phyloP scores from a whole-genome alignment of 1,140 invertebrate species.

The Lepidurus apus region DNA sequence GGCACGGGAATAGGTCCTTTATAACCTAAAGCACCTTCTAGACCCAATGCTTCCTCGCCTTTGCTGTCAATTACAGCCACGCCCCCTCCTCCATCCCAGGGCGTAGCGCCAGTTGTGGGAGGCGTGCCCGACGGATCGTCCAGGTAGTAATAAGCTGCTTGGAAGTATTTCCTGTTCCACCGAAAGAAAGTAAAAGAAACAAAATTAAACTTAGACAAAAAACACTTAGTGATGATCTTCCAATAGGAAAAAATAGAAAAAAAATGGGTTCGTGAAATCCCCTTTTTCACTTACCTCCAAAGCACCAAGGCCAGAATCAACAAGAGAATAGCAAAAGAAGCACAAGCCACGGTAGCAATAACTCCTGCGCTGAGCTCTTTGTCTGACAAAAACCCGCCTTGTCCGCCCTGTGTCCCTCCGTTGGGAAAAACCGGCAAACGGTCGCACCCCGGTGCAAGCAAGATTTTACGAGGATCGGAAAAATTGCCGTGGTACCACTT shows the following conservation, averaged over 20 bases:
- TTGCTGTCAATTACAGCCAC: slow-evolving; percentile 27
- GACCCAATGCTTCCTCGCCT: slow-evolving; percentile 4
- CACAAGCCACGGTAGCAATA: slow-evolving; percentile 66
- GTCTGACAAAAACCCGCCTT: slow-evolving; percentile 46
- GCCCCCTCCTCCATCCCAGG: slow-evolving; percentile 33
- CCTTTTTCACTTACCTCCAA: slow-evolving; percentile 61
- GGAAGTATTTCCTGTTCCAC: slow-evolving; percentile 27
- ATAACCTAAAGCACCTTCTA: slow-evolving; percentile 6
- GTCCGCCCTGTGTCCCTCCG: slow-evolving; percentile 52
- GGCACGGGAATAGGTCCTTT: slow-evolving; percentile 64
- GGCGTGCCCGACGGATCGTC: slow-evolving; percentile 63
- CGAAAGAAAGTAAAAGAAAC: neutral
- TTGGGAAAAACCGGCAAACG: slow-evolving; percentile 23
- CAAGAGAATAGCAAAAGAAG: slow-evolving; percentile 62
- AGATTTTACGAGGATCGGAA: slow-evolving; percentile 58
- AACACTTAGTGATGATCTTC: slow-evolving; percentile 24
- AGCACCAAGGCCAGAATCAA: slow-evolving; percentile 64
- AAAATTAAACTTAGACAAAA: neutral
- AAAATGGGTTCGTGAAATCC: slow-evolving; percentile 20
- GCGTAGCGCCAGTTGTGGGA: slow-evolving; percentile 40
- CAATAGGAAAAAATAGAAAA: neutral
- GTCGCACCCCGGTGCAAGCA: slow-evolving; percentile 58
- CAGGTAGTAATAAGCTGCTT: slow-evolving; percentile 75
- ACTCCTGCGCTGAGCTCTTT: slow-evolving; percentile 64
- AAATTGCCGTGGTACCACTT: slow-evolving; percentile 61